Evolutionary conservation across 2,888 invertebrate genomes (phyloP), one percentile per base, ranked within the genome.

Genomic region (Platynereis dumerilii): DNA sequence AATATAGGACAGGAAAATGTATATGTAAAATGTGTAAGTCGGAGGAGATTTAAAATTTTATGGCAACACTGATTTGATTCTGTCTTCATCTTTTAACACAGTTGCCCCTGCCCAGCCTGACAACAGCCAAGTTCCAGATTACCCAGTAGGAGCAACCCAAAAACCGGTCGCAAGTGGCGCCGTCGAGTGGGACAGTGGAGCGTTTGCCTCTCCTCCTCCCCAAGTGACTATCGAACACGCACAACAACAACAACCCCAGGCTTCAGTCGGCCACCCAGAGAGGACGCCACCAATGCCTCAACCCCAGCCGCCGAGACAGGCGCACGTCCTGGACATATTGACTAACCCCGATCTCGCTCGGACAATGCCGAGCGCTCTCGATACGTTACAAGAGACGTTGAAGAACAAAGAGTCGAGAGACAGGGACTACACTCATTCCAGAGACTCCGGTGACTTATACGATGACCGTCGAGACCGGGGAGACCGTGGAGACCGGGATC

Each of bases 201-300:
- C 52, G 15, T 20, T 24, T 52, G 24, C 52, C 17, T 24, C 24
- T n/a, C 3, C 55, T 42, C 60, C 59, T 56, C 52, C 52, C 39
- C 65, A 65, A n/a, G 58, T 58, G 39, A 66, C 20, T 29, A 61
- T 20, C 3, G 59, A 66, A 67, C 74, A 67, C 58, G 67, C 66
- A 60, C 69, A 62, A 52, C 72, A 53, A 42, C 71, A 66, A 60
- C 70, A 59, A 5, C 34, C 5, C 7, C 34, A 34, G 12, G n/a
- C n/a, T n/a, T n/a, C n/a, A n/a, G n/a, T n/a, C n/a, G n/a, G n/a
- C n/a, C n/a, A n/a, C n/a, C 34, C 34, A 7, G 34, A 34, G 12
- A 5, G 34, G 34, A 34, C 34, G 5, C 34, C 34, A 5, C 34
- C 24, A 42, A 52, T 54, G 58, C 63, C 45, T 57, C 58, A n/a